Conservation (phyloP, 2,888 invertebrate genomes). For the Macaria notata region DNA sequence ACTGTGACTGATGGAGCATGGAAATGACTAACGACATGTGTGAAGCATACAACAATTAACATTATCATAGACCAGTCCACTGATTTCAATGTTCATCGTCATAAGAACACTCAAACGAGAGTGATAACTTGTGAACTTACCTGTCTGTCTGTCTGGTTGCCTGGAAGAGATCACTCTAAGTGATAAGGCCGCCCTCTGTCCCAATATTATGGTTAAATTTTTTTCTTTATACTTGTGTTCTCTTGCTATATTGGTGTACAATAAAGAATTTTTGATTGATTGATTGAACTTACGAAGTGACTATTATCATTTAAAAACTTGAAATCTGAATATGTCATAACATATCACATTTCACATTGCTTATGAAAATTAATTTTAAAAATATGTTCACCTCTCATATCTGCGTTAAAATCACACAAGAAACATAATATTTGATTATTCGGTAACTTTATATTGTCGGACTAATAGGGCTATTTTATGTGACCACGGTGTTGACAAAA, state of each 20-base stretch:
- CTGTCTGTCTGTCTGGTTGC: no score
- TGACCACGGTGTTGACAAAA: slow-evolving; percentile 47
- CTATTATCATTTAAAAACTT: slow-evolving; percentile 36
- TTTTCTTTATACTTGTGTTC: no score
- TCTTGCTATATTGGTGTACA: no score
- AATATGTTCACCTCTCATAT: slow-evolving; percentile 34
- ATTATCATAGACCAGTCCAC: background rate
- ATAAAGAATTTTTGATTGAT: no score
- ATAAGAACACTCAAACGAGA: background rate
- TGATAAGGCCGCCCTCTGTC: no score
- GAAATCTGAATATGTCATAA: slow-evolving; percentile 38
- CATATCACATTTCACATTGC: slow-evolving; percentile 49
- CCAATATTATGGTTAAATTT: no score
- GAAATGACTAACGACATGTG: slow-evolving; percentile 62
- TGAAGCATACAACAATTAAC: slow-evolving; percentile 33
- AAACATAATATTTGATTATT: slow-evolving; percentile 49
- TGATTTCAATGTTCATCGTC: background rate
- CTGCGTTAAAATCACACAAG: slow-evolving; percentile 39
- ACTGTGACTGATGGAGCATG: slow-evolving; percentile 72
- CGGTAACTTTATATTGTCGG: slow-evolving; percentile 53
- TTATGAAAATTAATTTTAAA: slow-evolving; percentile 44
- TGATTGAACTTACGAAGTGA: slow-evolving; percentile 41
- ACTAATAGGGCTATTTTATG: slow-evolving; percentile 51
- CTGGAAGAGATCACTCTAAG: no score
- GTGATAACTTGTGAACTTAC: background rate